Evolutionary conservation across 2,888 invertebrate species (phyloP).

Genomic region (Buathra laborator): DNA sequence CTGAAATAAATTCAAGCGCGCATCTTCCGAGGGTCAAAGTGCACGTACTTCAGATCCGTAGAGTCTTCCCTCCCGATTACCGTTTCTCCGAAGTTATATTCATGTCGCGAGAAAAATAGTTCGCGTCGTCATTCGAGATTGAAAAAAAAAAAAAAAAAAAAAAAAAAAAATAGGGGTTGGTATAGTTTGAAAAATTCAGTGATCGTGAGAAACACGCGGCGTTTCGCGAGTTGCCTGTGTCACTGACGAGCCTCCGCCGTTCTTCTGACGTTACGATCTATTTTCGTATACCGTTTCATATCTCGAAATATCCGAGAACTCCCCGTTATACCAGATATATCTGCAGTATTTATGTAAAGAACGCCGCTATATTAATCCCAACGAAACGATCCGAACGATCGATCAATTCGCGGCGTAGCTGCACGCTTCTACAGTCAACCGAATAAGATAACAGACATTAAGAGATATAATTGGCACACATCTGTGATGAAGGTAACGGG

Average conservation of each 20-base stretch:
- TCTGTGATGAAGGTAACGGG: neutral
- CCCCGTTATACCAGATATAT: neutral
- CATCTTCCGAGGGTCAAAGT: conserved; percentile 47
- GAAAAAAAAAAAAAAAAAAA: neutral
- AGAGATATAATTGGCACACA: neutral
- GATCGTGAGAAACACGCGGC: neutral
- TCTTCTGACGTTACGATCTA: neutral
- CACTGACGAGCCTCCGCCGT: neutral
- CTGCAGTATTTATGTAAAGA: neutral
- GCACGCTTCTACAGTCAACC: neutral
- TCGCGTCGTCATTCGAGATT: neutral
- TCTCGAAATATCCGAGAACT: neutral
- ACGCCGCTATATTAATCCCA: too few relatives aligned
- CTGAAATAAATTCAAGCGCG: conserved; percentile 50
- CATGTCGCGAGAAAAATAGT: conserved; percentile 26
- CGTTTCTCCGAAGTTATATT: conserved; percentile 27
- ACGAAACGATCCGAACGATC: neutral
- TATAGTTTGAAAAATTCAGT: conserved; percentile 35
- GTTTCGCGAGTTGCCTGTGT: conserved; percentile 7
- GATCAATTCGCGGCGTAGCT: neutral
- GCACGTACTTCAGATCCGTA: conserved; percentile 5
- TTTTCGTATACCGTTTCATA: neutral
- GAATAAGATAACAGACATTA: neutral
- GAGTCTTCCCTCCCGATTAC: conserved; percentile 37
- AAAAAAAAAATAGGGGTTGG: neutral